Base-by-base conservation (phyloP, 2,113 vertebrate genomes). In the Carollia perspicillata region DNA sequence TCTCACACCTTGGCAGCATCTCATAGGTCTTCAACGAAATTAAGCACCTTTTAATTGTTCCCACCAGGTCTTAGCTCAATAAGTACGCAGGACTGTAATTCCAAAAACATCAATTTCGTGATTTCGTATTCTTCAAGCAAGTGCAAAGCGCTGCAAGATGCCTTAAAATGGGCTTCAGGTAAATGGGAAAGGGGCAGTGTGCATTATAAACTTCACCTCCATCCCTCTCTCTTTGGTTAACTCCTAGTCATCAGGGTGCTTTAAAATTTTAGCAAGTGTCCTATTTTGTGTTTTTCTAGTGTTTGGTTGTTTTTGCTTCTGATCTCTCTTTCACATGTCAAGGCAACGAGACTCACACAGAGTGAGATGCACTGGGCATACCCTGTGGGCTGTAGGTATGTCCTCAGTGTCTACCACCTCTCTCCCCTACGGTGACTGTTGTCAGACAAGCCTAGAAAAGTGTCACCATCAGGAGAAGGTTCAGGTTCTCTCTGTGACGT, bases 81-180 rank as follows among this genome's bases (percentile, higher is more conserved):
- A 51, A 84, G 97, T 58, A 84, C 97, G 58, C 17, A 74, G 0
- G 20, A 89, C 44, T 99, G 99, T 71, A 90, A 93, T 16, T 79
- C 98, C 28, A 97, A 97, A 47, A 90, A 75, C 16, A 83, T 75
- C 35, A 80, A 49, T 0, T 40, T 75, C 53, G 0, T 98, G 0
- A 7, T 98, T 81, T 71, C 0, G 5, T 95, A n/a, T 40, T 97
- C 96, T 42, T 97, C 96, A 51, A 65, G 0, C 0, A 14, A 97
- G 60, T 99, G 99, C 84, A 87, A 98, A 55, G 88, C 94, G 37
- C 80, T 98, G 30, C 23, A 97, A 60, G 78, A 98, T 0, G 17
- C 97, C 12, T 92, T 98, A 20, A 93, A 30, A 69, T 22, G 1
- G 1, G 96, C 95, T 89, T 94, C 98, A 97, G 99, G 99, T 99